These are phyloP conservation scores for Tenebrosternarchus preto DNA, from an alignment of 2,113 vertebrate species.

Conservation along the genomic window DNA sequence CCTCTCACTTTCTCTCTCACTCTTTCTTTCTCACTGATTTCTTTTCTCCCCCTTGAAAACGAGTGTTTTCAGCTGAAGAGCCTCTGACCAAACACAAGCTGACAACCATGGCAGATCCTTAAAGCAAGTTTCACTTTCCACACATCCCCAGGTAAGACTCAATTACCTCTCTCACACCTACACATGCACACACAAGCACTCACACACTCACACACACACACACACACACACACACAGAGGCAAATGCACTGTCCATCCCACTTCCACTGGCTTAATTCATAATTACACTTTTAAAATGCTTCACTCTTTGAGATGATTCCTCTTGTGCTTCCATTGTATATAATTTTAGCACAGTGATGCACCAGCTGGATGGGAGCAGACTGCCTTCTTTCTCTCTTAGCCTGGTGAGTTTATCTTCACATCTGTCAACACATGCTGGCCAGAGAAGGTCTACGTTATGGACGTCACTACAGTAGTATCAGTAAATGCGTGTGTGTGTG, in stretches of 20 bases:
- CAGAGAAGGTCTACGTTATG: neutral
- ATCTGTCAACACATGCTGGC: neutral
- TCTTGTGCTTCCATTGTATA: neutral
- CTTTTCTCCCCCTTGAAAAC: neutral
- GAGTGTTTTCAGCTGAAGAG: no score
- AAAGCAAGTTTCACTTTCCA: conserved; percentile 26
- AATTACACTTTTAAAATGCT: conserved; percentile 1
- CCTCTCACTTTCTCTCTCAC: neutral
- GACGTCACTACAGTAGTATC: no score
- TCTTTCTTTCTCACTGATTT: neutral
- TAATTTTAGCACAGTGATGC: no score
- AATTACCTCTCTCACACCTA: neutral
- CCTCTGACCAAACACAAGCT: conserved; percentile 3
- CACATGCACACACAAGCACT: neutral
- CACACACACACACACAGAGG: conserved; percentile 23
- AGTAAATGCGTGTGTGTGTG: neutral
- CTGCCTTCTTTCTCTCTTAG: no score
- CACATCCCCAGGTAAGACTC: conserved; percentile 37
- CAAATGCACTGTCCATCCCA: conserved; percentile 13
- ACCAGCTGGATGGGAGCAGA: no score
- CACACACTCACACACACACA: conserved; percentile 25
- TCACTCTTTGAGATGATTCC: neutral
- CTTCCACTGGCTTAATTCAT: neutral
- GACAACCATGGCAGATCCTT: conserved; percentile 42
- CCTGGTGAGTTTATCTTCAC: no score